phyloP scores from a whole-genome alignment of 1,140 invertebrate genomes.

The Planococcus citri region DNA sequence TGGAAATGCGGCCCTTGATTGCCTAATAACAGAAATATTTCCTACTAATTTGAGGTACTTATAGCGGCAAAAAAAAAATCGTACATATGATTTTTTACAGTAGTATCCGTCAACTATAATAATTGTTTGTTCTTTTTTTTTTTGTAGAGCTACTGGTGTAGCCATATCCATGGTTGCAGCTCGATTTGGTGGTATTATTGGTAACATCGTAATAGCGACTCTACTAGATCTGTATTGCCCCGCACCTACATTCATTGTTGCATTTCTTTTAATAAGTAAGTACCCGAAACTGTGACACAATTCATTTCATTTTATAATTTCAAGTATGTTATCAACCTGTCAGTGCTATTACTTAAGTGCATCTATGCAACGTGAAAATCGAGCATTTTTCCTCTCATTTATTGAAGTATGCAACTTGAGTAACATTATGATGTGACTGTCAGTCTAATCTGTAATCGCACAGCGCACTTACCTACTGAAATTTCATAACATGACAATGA shows the following conservation, averaged over 20 bases:
- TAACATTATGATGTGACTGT: too few relatives aligned
- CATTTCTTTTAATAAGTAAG: slow-evolving; percentile 54
- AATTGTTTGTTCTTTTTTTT: not conserved
- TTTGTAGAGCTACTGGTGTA: slow-evolving; percentile 60
- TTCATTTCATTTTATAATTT: not conserved
- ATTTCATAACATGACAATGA: too few relatives aligned
- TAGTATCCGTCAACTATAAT: too few relatives aligned
- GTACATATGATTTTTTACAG: not conserved
- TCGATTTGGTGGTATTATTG: slow-evolving; percentile 68
- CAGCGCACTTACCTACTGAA: too few relatives aligned
- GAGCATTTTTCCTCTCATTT: too few relatives aligned
- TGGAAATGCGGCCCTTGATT: slow-evolving; percentile 74
- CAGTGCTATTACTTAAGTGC: too few relatives aligned
- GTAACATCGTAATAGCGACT: slow-evolving; percentile 72
- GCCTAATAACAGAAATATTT: slow-evolving; percentile 76
- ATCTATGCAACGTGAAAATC: too few relatives aligned
- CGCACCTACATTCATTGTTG: slow-evolving; percentile 72
- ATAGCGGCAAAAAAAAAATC: too few relatives aligned
- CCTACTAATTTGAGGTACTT: slow-evolving; percentile 63
- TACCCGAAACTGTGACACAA: not conserved
- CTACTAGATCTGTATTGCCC: slow-evolving; percentile 69
- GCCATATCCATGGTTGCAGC: slow-evolving; percentile 77
- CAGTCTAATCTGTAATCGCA: too few relatives aligned
- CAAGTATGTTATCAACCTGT: too few relatives aligned
- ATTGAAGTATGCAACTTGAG: too few relatives aligned